These are phyloP conservation scores for Scaptomyza caliginosa DNA, from an alignment of 2,888 invertebrate genomes.

Conservation along the genomic window DNA sequence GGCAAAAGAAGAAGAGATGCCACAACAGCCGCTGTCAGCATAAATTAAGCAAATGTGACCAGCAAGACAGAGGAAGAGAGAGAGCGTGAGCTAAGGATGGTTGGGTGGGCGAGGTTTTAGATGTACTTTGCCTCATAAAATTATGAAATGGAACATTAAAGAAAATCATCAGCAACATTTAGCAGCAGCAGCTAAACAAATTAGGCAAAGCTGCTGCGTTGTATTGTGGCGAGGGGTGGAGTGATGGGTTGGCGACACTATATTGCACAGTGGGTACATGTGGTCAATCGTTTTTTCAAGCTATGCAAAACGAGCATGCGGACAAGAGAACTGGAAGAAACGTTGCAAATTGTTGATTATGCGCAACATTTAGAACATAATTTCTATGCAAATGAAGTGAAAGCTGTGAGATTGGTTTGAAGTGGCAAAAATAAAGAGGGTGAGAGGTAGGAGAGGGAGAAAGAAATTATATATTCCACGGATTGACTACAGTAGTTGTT, in stretches of 20 bases:
- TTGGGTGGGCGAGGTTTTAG: not conserved
- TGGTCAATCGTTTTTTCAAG: conserved; percentile 52
- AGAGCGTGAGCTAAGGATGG: not conserved
- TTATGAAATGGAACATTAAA: conserved; percentile 65
- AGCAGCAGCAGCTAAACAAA: conserved; percentile 39
- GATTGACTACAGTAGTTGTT: too few species aligned
- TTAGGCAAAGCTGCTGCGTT: conserved; percentile 9
- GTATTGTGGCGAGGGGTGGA: not conserved
- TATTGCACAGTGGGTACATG: conserved; percentile 36
- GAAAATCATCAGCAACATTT: conserved; percentile 70
- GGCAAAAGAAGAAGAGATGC: conserved; percentile 2
- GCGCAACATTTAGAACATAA: conserved; percentile 50
- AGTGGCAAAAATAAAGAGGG: not conserved
- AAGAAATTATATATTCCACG: too few species aligned
- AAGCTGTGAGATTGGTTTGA: conserved; percentile 33
- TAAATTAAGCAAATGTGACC: conserved; percentile 66
- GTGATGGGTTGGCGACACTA: not conserved
- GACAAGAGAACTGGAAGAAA: not conserved
- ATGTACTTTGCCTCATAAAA: conserved; percentile 52
- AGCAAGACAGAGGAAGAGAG: conserved; percentile 11
- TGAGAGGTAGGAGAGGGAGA: not conserved
- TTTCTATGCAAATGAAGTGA: conserved; percentile 65
- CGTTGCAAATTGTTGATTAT: conserved; percentile 51
- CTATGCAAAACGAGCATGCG: too few species aligned
- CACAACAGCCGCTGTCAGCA: conserved; percentile 50